These are phyloP conservation scores for Diadophis punctatus DNA, from an alignment of 2,113 vertebrate genomes.

Conservation along the genomic window DNA sequence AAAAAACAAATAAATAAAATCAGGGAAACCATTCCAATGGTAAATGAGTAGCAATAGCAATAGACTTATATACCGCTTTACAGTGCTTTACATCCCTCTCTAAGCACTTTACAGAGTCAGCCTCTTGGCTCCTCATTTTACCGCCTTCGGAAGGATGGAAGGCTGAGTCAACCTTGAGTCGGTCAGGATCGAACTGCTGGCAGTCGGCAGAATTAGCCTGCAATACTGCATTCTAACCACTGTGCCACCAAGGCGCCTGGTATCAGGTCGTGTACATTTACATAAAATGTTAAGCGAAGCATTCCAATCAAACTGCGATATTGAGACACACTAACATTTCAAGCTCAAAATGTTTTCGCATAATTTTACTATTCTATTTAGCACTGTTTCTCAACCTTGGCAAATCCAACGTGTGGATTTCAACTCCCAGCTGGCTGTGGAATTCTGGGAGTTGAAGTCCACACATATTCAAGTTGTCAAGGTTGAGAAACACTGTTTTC, in stretches of 20 bases:
- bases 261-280: background rate
- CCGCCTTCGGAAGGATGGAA: too few species aligned
- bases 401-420: background rate
- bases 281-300: background rate
- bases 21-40: background rate
- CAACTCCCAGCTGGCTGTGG: background rate
- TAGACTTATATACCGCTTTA: too few species aligned
- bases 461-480: background rate
- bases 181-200: too few species aligned
- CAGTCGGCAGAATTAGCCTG: too few species aligned
- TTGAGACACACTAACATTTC: background rate
- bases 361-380: background rate
- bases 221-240: too few species aligned
- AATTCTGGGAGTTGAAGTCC: background rate
- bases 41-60: background rate
- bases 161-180: too few species aligned
- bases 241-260: too few species aligned
- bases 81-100: too few species aligned
- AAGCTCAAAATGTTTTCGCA: background rate
- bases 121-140: too few species aligned
- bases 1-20: constrained; percentile 24
- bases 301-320: background rate
- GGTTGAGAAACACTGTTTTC: background rate
- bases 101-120: too few species aligned
- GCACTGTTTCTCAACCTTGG: background rate